Conservation (phyloP, 2,113 vertebrate genomes). For the Anser brachyrhynchus region DNA sequence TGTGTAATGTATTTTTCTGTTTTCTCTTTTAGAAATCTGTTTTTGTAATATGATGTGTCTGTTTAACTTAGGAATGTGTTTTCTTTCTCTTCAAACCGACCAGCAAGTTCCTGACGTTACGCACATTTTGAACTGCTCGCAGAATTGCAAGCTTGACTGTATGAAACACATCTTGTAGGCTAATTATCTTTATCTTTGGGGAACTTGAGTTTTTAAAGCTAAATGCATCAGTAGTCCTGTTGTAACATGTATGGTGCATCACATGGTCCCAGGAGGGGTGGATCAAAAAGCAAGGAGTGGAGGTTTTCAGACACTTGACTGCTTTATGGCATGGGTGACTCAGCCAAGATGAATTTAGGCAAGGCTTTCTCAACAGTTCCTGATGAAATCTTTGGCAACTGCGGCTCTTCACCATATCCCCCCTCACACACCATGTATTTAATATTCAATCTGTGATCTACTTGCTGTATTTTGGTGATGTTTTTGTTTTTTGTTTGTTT, state of each 20-base stretch:
- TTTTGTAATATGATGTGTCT: background rate
- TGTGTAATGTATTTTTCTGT: rapidly evolving
- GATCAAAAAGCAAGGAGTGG: background rate
- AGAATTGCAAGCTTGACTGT: background rate
- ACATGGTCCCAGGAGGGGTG: too few relatives aligned
- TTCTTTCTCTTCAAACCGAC: background rate
- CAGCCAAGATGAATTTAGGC: background rate
- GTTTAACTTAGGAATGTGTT: background rate
- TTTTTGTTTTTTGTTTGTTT: background rate
- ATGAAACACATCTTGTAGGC: background rate
- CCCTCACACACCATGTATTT: background rate
- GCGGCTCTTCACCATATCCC: background rate
- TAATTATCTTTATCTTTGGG: background rate
- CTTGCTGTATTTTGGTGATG: background rate
- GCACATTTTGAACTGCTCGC: background rate
- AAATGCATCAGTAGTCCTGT: background rate
- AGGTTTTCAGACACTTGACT: background rate
- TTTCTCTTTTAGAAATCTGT: background rate
- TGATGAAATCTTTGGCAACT: background rate
- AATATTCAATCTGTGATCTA: background rate
- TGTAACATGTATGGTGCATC: rapidly evolving
- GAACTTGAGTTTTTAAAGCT: background rate
- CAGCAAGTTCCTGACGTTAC: background rate
- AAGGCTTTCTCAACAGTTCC: background rate
- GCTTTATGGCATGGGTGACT: background rate